Percentiles rank a stretch among this genome's conserved stretches.
phyloP scores from a whole-genome alignment of 2,113 vertebrate genomes.

The Epinephelus moara region DNA sequence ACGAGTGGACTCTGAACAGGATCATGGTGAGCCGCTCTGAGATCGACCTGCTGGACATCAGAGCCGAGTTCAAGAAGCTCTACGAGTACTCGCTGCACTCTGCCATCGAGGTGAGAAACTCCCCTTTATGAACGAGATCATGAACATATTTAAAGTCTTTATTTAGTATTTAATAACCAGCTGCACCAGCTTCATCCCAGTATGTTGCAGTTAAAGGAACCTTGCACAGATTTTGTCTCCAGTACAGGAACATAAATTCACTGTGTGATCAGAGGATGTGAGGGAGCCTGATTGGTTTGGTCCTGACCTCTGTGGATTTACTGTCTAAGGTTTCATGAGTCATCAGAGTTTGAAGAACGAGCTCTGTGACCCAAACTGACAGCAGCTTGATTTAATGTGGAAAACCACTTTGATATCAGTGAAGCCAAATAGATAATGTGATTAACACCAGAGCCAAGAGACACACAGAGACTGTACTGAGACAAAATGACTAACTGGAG shows the following conservation, averaged over 20 bases:
- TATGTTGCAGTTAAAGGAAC: not conserved
- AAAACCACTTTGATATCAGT: not conserved
- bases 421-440: not conserved
- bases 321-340: not conserved
- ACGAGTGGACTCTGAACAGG: slow-evolving; percentile 84
- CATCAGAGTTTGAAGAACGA: not conserved
- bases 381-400: not conserved
- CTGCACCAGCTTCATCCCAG: not conserved
- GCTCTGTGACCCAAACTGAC: not conserved
- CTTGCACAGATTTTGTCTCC: not conserved
- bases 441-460: not conserved
- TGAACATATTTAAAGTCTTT: not conserved
- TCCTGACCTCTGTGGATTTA: not conserved
- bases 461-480: not conserved
- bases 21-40: slow-evolving; percentile 89
- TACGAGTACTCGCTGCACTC: slow-evolving; percentile 82
- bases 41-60: slow-evolving; percentile 89
- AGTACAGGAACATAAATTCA: not conserved
- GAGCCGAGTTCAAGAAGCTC: slow-evolving; percentile 85
- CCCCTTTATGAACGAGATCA: no score
- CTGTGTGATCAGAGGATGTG: not conserved
- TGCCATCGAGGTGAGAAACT: slow-evolving; percentile 81
- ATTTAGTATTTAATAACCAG: not conserved
- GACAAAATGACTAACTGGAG: not conserved
- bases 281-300: not conserved